Conservation (phyloP, 2,888 invertebrate species). For the Pherbina coryleti region DNA sequence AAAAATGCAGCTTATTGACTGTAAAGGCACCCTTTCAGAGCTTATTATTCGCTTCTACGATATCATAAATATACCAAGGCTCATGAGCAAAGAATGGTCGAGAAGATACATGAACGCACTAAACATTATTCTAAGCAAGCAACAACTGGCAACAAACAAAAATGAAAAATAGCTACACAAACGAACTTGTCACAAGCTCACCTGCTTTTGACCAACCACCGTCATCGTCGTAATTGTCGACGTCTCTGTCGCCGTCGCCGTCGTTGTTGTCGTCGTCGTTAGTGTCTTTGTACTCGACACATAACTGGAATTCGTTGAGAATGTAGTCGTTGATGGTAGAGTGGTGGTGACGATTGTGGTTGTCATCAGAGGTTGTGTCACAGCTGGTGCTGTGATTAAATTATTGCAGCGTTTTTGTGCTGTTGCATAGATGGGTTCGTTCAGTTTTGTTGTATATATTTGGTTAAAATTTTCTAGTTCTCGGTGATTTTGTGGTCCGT, state of each 20-base stretch:
- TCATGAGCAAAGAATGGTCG: no score
- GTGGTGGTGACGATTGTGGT: constrained; percentile 54
- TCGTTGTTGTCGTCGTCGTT: constrained; percentile 34
- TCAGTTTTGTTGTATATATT: constrained; percentile 47
- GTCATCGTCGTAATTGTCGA: constrained; percentile 4
- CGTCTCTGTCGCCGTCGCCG: neutral
- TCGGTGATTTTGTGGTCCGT: constrained; percentile 7
- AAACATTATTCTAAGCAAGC: constrained; percentile 7
- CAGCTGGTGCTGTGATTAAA: constrained; percentile 60
- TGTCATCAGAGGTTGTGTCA: constrained; percentile 61
- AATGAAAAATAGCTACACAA: neutral
- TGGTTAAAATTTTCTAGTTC: neutral
- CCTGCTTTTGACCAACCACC: constrained; percentile 28
- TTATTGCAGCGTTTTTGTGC: constrained; percentile 65
- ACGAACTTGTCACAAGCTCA: constrained; percentile 21
- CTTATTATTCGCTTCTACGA: no score
- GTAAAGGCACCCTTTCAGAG: no score
- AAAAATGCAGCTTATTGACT: neutral
- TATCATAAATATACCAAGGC: no score
- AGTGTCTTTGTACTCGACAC: constrained; percentile 1
- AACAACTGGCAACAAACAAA: neutral
- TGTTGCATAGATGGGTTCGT: constrained; percentile 66
- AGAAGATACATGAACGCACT: no score
- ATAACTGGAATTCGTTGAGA: neutral
- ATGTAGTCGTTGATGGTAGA: constrained; percentile 45